Base-by-base conservation (phyloP, 2,797 vertebrate genomes). In the Caiman crocodilus region DNA sequence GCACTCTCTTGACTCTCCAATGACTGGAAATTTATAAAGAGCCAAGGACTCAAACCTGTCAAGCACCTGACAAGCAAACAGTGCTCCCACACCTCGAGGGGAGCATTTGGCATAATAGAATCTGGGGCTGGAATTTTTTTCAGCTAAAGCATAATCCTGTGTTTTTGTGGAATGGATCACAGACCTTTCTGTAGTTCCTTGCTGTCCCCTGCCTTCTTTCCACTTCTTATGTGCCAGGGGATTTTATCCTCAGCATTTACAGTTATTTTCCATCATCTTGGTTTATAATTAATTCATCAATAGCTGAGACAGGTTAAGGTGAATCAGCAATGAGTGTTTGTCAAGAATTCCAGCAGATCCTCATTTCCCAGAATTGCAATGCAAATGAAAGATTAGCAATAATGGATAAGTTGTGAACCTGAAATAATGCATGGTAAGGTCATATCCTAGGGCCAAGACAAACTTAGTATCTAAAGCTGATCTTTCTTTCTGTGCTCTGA, bases 221-320 rank as follows among this genome's bases (percentile, higher is more conserved):
- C 14, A 14, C 26, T 42, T 14, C 65, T 77, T 32, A 4, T 0
- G 6, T 16, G 67, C 59, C 10, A 23, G 2, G 6, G 6, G 21
- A 75, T 79, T 57, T 60, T 58, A 69, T 64, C 26, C 25, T 30
- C 20, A 2, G 2, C 30, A 3, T 9, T 0, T 80, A 64, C 9
- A 42, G 4, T 30, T 23, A 9, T 82, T 59, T 14, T 57, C 56
- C 59, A 10, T 26, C 42, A n/a, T 6, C 13, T 1, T 20, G 15
- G 50, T 42, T 79, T 90, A 84, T 26, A 95, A 88, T 90, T 91
- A 90, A 92, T 87, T 94, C 92, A 76, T 64, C 84, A 65, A 76
- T n/a, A 94, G 82, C 58, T 73, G 18, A 35, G 84, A 76, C 55
- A 89, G 84, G 65, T 87, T 89, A 90, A 91, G 61, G 84, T 93